Evolutionary conservation across 2,113 vertebrate genomes (phyloP), one percentile per base, ranked within the genome.

Genomic region (Callaeas wilsoni): DNA sequence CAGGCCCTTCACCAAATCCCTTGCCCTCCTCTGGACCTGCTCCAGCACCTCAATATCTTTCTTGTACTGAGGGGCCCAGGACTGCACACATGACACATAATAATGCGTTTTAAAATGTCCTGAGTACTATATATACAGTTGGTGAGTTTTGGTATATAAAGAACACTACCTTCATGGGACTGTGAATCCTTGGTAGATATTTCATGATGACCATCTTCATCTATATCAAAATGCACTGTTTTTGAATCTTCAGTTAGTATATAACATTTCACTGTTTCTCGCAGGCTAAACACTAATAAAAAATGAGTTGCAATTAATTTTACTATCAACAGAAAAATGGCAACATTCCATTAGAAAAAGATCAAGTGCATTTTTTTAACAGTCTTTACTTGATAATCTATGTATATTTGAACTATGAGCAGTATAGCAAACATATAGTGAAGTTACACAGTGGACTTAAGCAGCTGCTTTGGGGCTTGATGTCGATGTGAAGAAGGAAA

Each of bases 181-280:
- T 95, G 95, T 41, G 92, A 96, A 86, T 97, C 95, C 76, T 95
- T 96, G 5, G 94, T 93, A 70, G 79, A 96, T 95, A 97, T 97
- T 94, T 96, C 95, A 57, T 94, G 44, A 60, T 70, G 90, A 12
- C 95, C 95, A 35, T 95, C 10, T 90, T 97, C 95, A 56, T 97
- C 95, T 60, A 97, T 75, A 74, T 90, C 94, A 88, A 97, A 97
- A 92, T 96, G 96, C 27, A 97, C 95, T 11, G 93, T 96, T 96
- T 96, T 97, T 30, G 95, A 97, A 41, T 96, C 95, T 88, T 95
- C 94, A 16, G 96, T 97, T 56, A 86, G 79, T 78, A 97, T 93
- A 41, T 84, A 97, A 83, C 96, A 97, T 80, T 95, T 94, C 75
- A 84, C 26, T 35, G 79, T 96, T 93, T 89, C 1, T 69, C 68